A percentile compares a stretch with the other conserved stretches of the same genome.
Evolutionary conservation across 2,888 invertebrate genomes (phyloP).

Genomic region (Trissonchulus latispiculum): DNA sequence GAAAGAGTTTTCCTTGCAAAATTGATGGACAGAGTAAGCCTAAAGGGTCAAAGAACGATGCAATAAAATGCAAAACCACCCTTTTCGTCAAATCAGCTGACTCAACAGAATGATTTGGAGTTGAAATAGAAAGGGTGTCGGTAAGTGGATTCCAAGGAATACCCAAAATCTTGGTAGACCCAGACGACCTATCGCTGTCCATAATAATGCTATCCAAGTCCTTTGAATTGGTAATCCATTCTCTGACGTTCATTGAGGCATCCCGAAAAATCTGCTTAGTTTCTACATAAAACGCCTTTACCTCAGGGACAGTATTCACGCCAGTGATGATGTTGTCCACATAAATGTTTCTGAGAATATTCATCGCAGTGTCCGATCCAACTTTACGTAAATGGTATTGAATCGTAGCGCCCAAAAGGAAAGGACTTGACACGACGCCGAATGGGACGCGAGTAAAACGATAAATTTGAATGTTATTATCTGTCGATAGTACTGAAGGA

Average conservation of each 20-base stretch:
- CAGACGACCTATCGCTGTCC: too few relatives aligned
- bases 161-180: slow-evolving; percentile 9
- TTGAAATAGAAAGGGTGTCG: slow-evolving; percentile 1
- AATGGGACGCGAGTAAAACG: slow-evolving; percentile 27
- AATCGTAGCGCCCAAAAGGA: slow-evolving; percentile 25
- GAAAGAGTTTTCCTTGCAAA: slow-evolving; percentile 29
- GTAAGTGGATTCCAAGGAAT: slow-evolving; percentile 3
- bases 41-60: slow-evolving; percentile 28
- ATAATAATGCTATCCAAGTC: too few relatives aligned
- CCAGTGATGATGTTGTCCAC: slow-evolving; percentile 8
- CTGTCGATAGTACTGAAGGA: slow-evolving; percentile 1
- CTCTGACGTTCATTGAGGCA: slow-evolving; percentile 17
- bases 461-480: background rate
- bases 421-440: slow-evolving; percentile 26
- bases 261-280: slow-evolving; percentile 24
- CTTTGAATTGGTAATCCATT: slow-evolving; percentile 14
- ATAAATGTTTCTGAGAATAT: background rate
- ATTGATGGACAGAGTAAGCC: slow-evolving; percentile 26
- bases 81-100: slow-evolving; percentile 22
- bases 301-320: slow-evolving; percentile 1
- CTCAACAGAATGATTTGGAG: background rate
- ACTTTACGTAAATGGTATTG: slow-evolving; percentile 9
- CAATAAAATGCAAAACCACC: slow-evolving; percentile 25
- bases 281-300: slow-evolving; percentile 3
- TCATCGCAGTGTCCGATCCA: background rate